These are phyloP conservation scores for Tetragonula clypearis DNA, from an alignment of 1,140 invertebrate species.

Conservation along the genomic window DNA sequence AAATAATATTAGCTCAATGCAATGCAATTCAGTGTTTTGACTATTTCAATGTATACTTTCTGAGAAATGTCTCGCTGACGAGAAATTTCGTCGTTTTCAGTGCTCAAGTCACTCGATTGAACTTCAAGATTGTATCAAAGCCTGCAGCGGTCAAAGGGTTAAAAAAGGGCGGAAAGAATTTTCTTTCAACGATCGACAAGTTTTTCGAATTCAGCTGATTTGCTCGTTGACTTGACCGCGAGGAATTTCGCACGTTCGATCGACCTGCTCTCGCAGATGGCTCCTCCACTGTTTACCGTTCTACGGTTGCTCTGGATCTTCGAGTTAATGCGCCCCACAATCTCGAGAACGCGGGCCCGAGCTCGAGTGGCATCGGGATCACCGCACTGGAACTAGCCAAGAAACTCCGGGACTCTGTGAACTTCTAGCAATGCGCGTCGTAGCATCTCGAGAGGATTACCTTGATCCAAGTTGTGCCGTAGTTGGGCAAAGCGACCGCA, in stretches of 20 bases:
- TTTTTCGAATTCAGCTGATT: not conserved
- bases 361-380: not conserved
- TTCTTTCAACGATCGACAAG: not conserved
- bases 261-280: no score
- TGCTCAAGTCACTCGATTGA: no score
- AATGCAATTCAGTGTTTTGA: no score
- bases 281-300: slow-evolving; percentile 1
- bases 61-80: no score
- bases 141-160: no score
- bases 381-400: not conserved
- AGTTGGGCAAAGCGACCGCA: slow-evolving; percentile 90
- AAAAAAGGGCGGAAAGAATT: no score
- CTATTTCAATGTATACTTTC: no score
- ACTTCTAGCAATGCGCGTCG: slow-evolving; percentile 7
- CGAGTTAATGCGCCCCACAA: slow-evolving; percentile 12
- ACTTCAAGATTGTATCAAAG: no score
- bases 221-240: not conserved
- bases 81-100: no score
- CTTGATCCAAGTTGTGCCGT: slow-evolving; percentile 89
- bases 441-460: slow-evolving; percentile 54
- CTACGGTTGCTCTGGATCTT: not conserved
- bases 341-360: not conserved
- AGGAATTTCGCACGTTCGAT: not conserved
- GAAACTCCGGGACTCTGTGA: not conserved
- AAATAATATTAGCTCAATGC: no score